A percentile compares a stretch with the other conserved stretches of the same genome.
Evolutionary conservation across 1,140 invertebrate genomes (phyloP).

Genomic region (Drosophila grimshawi): DNA sequence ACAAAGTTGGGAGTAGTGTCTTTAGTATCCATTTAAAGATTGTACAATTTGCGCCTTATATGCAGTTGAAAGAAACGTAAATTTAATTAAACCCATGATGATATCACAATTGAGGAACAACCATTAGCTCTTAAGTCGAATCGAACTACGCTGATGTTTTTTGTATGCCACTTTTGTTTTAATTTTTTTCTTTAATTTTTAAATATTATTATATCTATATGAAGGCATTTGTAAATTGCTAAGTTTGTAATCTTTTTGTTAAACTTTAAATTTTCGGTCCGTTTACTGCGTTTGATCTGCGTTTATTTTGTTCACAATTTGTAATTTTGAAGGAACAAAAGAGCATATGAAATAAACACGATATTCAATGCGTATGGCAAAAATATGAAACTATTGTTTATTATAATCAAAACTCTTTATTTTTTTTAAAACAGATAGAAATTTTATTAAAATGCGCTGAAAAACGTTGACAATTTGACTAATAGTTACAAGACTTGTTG

Average conservation of each 20-base stretch:
- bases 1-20: constrained; percentile 54
- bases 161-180: constrained; percentile 30
- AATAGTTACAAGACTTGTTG: constrained; percentile 63
- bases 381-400: neutral
- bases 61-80: constrained; percentile 18
- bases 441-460: constrained; percentile 54
- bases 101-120: constrained; percentile 44
- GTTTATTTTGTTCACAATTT: constrained; percentile 18
- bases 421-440: constrained; percentile 56
- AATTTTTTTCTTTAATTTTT: neutral
- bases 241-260: constrained; percentile 27
- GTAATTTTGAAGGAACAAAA: constrained; percentile 8
- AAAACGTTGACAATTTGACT: constrained; percentile 65
- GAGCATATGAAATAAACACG: constrained; percentile 40
- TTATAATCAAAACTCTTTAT: neutral
- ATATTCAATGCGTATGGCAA: constrained; percentile 27
- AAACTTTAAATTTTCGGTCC: constrained; percentile 22
- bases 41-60: constrained; percentile 34
- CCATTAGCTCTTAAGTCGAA: constrained; percentile 38
- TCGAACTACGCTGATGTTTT: constrained; percentile 13
- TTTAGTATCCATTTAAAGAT: constrained; percentile 36
- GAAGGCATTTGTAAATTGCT: constrained; percentile 23
- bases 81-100: constrained; percentile 16
- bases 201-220: constrained; percentile 2
- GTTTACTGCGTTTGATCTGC: constrained; percentile 10